These are phyloP conservation scores for Parauchenoglanis punctatus DNA, from an alignment of 2,797 vertebrate genomes.

Conservation along the genomic window DNA sequence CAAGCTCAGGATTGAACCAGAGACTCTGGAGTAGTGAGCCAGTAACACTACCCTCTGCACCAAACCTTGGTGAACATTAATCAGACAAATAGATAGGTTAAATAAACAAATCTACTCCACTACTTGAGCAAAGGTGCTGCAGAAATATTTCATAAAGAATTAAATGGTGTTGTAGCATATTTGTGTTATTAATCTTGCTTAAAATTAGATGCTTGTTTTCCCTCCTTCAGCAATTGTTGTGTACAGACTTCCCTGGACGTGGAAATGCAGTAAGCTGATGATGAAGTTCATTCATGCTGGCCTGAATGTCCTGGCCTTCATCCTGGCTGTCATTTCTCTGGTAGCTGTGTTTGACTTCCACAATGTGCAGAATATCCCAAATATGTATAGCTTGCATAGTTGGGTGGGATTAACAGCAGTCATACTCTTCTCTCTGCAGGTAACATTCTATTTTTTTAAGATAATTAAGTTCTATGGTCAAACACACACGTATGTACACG, in stretches of 20 bases:
- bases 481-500: neutral
- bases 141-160: neutral
- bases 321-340: constrained; percentile 80
- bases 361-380: constrained; percentile 80
- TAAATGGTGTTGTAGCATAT: neutral
- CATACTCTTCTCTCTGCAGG: constrained; percentile 85
- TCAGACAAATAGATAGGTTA: neutral
- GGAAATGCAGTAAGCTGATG: constrained; percentile 88
- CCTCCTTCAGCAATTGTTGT: constrained; percentile 86
- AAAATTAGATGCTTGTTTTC: neutral
- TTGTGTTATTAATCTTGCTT: neutral
- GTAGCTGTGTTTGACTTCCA: constrained; percentile 92
- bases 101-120: neutral
- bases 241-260: constrained; percentile 95
- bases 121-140: neutral
- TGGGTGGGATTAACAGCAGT: constrained; percentile 88
- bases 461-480: neutral
- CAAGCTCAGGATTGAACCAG: neutral
- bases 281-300: constrained; percentile 94
- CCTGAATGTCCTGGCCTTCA: constrained; percentile 77
- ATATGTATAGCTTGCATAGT: constrained; percentile 99
- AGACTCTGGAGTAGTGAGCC: neutral
- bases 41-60: neutral
- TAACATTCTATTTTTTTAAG: constrained; percentile 64
- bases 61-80: neutral